Base-by-base conservation (phyloP, 2,797 vertebrate genomes). In the Sebastes minor region DNA sequence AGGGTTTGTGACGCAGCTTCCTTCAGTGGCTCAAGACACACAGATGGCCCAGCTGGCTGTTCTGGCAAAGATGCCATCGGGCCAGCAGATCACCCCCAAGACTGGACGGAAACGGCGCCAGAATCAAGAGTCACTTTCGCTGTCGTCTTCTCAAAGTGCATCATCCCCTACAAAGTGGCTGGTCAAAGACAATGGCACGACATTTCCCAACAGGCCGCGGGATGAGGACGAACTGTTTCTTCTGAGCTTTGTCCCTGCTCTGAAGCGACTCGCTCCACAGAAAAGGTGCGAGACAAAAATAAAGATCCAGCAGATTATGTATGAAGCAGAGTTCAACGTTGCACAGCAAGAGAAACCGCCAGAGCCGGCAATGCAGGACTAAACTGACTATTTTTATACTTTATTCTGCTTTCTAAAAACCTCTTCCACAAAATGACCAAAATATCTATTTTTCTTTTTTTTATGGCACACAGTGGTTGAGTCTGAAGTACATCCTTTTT, bases 221-320 rank as follows among this genome's bases (percentile, higher is more conserved):
- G 95, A 96, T 0, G 95, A 96, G 78, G 95, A 96, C 2, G 94
- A 95, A 83, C 88, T 95, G 14, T 95, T 96, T 13, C 86, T 96
- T 71, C 79, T 95, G 74, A 96, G 95, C 84, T 95, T 95, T 10
- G 94, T 95, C 14, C 94, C 94, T 0, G 94, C 93, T 6, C 82
- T 96, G 42, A 95, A 96, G 80, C 80, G 95, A 71, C 95, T 96
- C 0, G 88, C 93, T 12, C 94, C 95, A 1, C 94, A 95, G 78
- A 96, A 94, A 66, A 89, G 94, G 74, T 95, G 94, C 2, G 94
- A 94, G 78, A 95, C 94, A 3, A 96, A 95, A 83, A 95, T 96
- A 68, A 95, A 86, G 82, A 95, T 96, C 73, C 95, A 96, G 78
- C 94, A 95, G 90, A 88, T 96, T 12, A 94, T 95, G 93, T 95